phyloP scores from a whole-genome alignment of 2,113 vertebrate genomes.

The Nibea coibor region DNA sequence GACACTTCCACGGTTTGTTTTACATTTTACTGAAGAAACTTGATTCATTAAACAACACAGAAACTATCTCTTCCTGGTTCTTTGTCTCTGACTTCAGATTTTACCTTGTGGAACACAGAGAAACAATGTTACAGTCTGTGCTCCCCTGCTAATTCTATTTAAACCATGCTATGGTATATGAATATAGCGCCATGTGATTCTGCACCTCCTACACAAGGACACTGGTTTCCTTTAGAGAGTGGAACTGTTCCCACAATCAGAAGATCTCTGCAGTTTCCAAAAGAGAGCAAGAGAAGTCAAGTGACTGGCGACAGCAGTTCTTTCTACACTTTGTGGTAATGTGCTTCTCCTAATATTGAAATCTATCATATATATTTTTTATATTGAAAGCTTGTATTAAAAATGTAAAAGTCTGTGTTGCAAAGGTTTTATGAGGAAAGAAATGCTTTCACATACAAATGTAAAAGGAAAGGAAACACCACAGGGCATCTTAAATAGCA shows the following conservation, averaged over 20 bases:
- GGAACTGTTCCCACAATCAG: neutral
- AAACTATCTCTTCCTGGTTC: too few species aligned
- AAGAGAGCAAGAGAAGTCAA: neutral
- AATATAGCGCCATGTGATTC: neutral
- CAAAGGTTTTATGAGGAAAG: neutral
- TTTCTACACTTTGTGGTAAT: too few species aligned
- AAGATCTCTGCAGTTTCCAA: neutral
- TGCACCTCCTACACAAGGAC: slow-evolving; percentile 20
- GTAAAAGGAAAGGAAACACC: too few species aligned
- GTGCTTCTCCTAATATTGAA: neutral
- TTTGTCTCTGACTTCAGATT: neutral
- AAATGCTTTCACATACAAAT: too few species aligned
- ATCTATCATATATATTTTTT: neutral
- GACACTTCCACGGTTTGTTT: too few species aligned
- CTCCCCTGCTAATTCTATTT: neutral
- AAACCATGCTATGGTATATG: slow-evolving; percentile 5
- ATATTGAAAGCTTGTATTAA: neutral
- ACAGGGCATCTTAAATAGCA: too few species aligned
- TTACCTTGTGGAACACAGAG: neutral
- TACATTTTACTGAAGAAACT: too few species aligned
- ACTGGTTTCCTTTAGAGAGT: slow-evolving; percentile 4
- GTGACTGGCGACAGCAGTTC: neutral
- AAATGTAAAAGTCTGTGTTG: too few species aligned
- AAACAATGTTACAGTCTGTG: neutral
- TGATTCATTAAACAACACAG: too few species aligned